Evolutionary conservation across 2,888 invertebrate species (phyloP), one percentile per base, ranked within the genome.

Genomic region (Baccha elongata): DNA sequence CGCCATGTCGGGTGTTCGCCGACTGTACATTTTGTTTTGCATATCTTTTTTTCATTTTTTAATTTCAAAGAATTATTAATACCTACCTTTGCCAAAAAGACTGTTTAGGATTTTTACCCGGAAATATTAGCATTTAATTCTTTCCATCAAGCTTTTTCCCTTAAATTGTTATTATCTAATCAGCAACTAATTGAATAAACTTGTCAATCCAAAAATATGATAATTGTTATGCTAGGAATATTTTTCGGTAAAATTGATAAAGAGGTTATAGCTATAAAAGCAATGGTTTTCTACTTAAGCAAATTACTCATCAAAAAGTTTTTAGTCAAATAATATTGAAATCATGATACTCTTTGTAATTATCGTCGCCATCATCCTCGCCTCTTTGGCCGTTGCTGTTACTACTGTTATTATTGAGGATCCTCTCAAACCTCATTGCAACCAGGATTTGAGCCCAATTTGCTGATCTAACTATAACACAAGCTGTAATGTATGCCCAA

Each of bases 281-380:
- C 29, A 29, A 65, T 10, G 8, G 0, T 7, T 8, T 40, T 55
- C 3, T 2, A 11, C 11, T 15, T 21, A 1, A 17, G n/a, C 1
- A 26, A 53, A 65, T 21, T 4, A 37, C 10, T 40, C 13, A 11
- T 53, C 19, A 35, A 19, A 35, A 53, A 19, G 35, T 19, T n/a
- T 19, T 53, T 19, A 35, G 19, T 7, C 19, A 35, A 53, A 11
- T 29, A 10, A 48, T 26, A 26, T 32, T 19, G 3, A 19, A 17
- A 60, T 10, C 10, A 83, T 83, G 83, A 78, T 78, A 55, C 7
- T 78, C 0, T 58, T 78, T 8, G 78, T 78, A 35, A 68, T 83
- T 62, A 32, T 76, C 4, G 2, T 76, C 15, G 83, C 72, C 23
- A 37, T 83, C 26, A 44, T 78, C 73, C 50, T 78, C 1, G 37